These are phyloP conservation scores for Stegodyphus mimosarum DNA, from an alignment of 1,140 invertebrate genomes.

Conservation along the genomic window DNA sequence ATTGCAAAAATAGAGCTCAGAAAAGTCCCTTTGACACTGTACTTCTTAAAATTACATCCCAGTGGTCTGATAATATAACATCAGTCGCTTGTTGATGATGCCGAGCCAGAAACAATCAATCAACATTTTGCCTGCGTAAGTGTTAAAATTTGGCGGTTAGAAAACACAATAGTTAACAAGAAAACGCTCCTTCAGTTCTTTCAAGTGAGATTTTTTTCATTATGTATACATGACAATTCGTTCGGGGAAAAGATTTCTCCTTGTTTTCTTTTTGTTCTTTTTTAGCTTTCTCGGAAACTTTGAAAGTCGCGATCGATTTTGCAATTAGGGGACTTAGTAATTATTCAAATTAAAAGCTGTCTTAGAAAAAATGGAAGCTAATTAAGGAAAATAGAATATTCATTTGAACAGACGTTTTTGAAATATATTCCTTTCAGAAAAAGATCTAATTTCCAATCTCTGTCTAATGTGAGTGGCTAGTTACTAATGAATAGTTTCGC, in stretches of 20 bases:
- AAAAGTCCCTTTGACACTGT: conserved; percentile 21
- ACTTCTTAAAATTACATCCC: conserved; percentile 9
- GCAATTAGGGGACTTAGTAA: conserved; percentile 45
- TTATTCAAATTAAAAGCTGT: conserved; percentile 59
- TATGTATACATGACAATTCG: conserved; percentile 46
- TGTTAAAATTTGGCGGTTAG: conserved; percentile 50
- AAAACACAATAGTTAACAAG: conserved; percentile 52
- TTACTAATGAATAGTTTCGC: too few relatives aligned
- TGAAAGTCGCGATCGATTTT: conserved; percentile 32
- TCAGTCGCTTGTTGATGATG: conserved; percentile 16
- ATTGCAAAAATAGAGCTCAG: background rate
- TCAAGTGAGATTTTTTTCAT: conserved; percentile 22
- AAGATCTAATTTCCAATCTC: background rate
- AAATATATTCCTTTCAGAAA: conserved; percentile 28
- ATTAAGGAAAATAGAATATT: conserved; percentile 59
- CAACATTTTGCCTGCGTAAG: conserved; percentile 34
- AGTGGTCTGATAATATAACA: conserved; percentile 11
- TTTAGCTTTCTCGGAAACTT: conserved; percentile 13
- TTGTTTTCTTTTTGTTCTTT: conserved; percentile 28
- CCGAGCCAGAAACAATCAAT: conserved; percentile 30
- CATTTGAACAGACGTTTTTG: conserved; percentile 57
- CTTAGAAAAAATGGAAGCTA: conserved; percentile 49
- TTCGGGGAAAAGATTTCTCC: conserved; percentile 23
- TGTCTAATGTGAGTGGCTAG: background rate
- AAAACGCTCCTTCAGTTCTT: conserved; percentile 17